Evolutionary conservation across 1,140 invertebrate species (phyloP).

Genomic region (Drosophila bifasciata): DNA sequence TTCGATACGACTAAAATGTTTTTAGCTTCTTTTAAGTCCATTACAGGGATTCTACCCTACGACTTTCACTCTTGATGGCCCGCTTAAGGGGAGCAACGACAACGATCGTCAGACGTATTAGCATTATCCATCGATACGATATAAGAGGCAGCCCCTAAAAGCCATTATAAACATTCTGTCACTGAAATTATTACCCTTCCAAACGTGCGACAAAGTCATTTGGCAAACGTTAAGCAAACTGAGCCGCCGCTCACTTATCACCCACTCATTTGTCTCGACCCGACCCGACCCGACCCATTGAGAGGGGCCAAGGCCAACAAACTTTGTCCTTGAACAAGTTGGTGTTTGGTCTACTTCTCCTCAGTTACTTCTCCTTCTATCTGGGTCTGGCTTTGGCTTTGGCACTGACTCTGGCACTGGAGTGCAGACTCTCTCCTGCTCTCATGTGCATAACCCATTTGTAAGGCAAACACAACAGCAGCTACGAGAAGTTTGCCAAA

Average conservation of each 20-base stretch:
- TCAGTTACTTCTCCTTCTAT: no score
- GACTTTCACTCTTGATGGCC: conserved; percentile 8
- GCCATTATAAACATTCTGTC: conserved; percentile 42
- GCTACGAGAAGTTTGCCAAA: conserved; percentile 45
- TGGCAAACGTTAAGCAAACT: conserved; percentile 35
- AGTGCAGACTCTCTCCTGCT: no score
- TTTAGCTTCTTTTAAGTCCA: no score
- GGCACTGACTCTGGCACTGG: conserved; percentile 5
- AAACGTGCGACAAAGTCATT: conserved; percentile 54
- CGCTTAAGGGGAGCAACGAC: no score
- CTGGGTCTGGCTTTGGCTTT: conserved; percentile 1
- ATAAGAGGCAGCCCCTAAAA: conserved; percentile 31
- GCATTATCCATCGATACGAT: conserved; percentile 39
- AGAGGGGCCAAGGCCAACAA: conserved; percentile 65
- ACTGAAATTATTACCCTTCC: conserved; percentile 35
- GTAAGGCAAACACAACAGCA: conserved; percentile 43
- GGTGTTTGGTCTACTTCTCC: conserved; percentile 32
- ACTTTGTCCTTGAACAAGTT: conserved; percentile 72
- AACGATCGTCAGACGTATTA: conserved; percentile 34
- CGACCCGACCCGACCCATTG: background rate
- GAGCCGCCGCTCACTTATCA: conserved; percentile 48
- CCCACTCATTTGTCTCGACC: conserved; percentile 64
- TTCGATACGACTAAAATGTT: no score
- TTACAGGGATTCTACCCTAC: no score
- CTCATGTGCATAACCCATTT: conserved; percentile 60